These are phyloP conservation scores for Philhelius pedissequus DNA, from an alignment of 2,888 invertebrate genomes.

Conservation along the genomic window DNA sequence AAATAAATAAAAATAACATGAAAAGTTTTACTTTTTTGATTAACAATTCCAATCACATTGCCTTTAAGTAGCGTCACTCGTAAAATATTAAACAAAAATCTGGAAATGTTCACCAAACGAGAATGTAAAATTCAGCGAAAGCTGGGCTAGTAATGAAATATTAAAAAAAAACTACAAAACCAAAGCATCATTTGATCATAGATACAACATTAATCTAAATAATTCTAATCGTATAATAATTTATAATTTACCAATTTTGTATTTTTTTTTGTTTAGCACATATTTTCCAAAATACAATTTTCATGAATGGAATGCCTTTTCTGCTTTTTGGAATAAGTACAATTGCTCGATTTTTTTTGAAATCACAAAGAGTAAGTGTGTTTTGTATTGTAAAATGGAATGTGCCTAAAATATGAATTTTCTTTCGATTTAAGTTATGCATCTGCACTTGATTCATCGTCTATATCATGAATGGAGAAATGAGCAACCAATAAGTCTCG, in stretches of 20 bases:
- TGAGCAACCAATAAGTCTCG: constrained; percentile 71
- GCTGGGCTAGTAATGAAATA: background rate
- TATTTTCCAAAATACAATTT: background rate
- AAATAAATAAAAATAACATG: background rate
- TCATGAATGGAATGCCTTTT: constrained; percentile 33
- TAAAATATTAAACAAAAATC: background rate
- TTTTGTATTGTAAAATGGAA: constrained; percentile 14
- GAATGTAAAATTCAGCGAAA: too few relatives aligned
- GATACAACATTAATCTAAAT: constrained; percentile 8
- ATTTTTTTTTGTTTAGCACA: background rate
- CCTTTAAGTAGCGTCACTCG: background rate
- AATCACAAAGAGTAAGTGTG: constrained; percentile 34
- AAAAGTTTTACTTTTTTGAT: background rate
- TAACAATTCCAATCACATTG: constrained; percentile 16
- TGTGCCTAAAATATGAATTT: constrained; percentile 23
- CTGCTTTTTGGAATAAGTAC: constrained; percentile 42
- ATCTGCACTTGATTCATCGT: constrained; percentile 61
- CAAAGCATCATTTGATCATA: background rate
- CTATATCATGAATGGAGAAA: constrained; percentile 68
- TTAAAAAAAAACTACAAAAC: background rate
- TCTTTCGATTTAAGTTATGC: constrained; percentile 35
- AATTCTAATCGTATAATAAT: background rate
- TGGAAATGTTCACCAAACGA: background rate
- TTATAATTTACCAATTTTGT: constrained; percentile 4
- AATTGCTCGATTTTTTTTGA: constrained; percentile 33